Evolutionary conservation across 2,888 invertebrate species (phyloP).

Genomic region (Lasioglossum oenotherae): DNA sequence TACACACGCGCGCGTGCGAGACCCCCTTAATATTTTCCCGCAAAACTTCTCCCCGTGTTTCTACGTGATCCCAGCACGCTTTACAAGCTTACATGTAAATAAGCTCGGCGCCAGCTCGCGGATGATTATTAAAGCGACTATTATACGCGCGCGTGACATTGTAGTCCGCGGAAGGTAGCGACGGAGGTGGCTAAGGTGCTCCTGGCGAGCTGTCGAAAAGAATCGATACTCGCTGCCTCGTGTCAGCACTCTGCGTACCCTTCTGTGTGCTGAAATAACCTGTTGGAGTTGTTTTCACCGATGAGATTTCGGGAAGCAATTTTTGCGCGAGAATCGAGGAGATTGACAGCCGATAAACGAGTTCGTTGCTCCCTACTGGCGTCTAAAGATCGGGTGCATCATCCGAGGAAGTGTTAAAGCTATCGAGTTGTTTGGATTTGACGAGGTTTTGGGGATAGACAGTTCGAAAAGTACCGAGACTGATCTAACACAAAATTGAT

Average conservation of each 20-base stretch:
- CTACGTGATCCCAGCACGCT: constrained; percentile 33
- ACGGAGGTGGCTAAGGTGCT: background rate
- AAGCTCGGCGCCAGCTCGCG: constrained; percentile 15
- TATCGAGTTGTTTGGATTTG: background rate
- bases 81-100: constrained; percentile 43
- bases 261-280: background rate
- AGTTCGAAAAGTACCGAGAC: too few relatives aligned
- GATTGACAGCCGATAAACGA: background rate
- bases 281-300: background rate
- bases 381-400: background rate
- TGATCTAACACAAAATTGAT: too few relatives aligned
- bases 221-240: constrained; percentile 39
- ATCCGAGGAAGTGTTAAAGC: background rate
- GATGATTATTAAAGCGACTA: constrained; percentile 59
- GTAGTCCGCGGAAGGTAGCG: constrained; percentile 15
- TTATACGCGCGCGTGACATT: constrained; percentile 50
- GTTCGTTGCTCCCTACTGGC: background rate
- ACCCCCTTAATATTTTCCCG: background rate
- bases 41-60: constrained; percentile 28
- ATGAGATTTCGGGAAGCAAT: background rate
- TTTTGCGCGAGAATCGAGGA: background rate
- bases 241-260: constrained; percentile 2
- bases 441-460: too few relatives aligned
- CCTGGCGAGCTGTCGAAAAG: constrained; percentile 27
- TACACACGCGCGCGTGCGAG: background rate